A percentile compares a stretch with the other conserved stretches of the same genome.
These are phyloP conservation scores for Xenus cinereus DNA, from an alignment of 2,113 vertebrate genomes.

Conservation along the genomic window DNA sequence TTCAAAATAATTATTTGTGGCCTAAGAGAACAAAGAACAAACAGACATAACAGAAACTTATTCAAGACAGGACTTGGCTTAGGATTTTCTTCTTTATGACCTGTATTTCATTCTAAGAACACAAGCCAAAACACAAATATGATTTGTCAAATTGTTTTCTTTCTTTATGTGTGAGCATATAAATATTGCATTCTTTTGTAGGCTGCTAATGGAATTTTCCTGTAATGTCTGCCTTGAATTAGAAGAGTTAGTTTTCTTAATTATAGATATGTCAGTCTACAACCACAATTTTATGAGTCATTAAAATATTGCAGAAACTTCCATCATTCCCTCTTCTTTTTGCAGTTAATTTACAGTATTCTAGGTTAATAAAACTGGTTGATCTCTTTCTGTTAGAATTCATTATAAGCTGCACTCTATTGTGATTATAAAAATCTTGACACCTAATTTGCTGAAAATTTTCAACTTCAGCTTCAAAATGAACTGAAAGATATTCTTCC, in stretches of 20 bases:
- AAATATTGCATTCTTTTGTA: background rate
- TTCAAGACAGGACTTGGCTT: background rate
- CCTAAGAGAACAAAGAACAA: background rate
- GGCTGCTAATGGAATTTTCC: background rate
- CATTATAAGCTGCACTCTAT: background rate
- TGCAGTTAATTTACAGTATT: background rate
- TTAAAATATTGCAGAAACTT: background rate
- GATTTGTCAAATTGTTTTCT: background rate
- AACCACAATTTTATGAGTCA: background rate
- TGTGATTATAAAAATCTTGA: background rate
- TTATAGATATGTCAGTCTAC: slow-evolving; percentile 8
- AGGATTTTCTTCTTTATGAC: background rate
- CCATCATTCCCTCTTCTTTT: background rate
- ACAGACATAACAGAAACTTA: background rate
- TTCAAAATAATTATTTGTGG: background rate
- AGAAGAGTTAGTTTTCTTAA: background rate
- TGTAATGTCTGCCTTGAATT: background rate
- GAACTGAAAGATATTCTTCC: background rate
- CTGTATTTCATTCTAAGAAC: background rate
- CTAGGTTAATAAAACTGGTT: background rate
- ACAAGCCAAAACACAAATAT: background rate
- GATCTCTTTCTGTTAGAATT: background rate
- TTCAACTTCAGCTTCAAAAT: background rate
- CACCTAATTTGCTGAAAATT: background rate
- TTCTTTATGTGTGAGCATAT: background rate